phyloP scores from a whole-genome alignment of 2,113 vertebrate species.

The Falcunculus frontatus region DNA sequence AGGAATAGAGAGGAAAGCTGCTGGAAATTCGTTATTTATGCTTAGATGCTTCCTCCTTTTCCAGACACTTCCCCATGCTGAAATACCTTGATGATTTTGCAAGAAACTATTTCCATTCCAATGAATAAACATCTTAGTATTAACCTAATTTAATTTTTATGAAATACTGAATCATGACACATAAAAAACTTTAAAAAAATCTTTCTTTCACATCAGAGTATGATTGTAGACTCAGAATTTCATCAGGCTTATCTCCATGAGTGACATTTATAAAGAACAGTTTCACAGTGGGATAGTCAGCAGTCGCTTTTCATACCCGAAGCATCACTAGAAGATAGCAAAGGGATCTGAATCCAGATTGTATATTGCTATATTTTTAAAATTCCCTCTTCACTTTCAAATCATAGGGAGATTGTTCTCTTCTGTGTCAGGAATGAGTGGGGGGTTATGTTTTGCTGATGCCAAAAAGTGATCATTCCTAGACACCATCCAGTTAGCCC shows the following conservation, averaged over 20 bases:
- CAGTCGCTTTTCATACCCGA: constrained; percentile 29
- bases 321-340: constrained; percentile 20
- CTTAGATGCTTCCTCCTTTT: background rate
- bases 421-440: background rate
- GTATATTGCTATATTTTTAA: background rate
- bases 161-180: background rate
- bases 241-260: background rate
- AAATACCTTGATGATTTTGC: background rate
- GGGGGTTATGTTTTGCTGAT: background rate
- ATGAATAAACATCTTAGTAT: background rate
- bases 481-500: background rate
- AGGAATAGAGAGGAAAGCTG: background rate
- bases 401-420: background rate
- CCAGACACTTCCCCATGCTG: background rate
- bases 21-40: background rate
- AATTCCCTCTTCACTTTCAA: background rate
- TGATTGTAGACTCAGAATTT: background rate
- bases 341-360: background rate
- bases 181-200: background rate
- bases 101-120: background rate
- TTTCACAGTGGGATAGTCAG: background rate
- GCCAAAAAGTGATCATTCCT: background rate
- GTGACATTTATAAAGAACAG: background rate
- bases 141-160: background rate
- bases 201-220: background rate